Conservation (phyloP, 2,888 invertebrate species). For the Lasius fuliginosus region DNA sequence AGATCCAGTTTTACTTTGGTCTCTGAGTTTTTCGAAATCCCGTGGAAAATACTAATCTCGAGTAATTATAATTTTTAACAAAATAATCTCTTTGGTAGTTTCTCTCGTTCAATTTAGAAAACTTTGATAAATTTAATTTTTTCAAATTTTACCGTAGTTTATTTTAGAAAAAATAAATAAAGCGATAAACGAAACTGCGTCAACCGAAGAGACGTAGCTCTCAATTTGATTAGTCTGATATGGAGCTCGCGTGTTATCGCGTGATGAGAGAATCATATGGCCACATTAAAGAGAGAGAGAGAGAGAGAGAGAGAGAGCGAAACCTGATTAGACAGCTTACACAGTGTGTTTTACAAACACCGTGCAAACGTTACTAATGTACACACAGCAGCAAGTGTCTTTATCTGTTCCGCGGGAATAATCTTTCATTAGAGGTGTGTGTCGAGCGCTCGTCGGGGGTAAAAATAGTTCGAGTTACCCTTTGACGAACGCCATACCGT, state of each 20-base stretch:
- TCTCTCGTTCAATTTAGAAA: neutral
- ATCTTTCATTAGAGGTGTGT: slow-evolving; percentile 38
- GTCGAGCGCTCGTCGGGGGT: slow-evolving; percentile 9
- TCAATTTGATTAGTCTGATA: slow-evolving; percentile 8
- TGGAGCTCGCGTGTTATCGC: neutral
- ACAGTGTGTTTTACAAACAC: slow-evolving; percentile 24
- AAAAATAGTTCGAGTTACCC: slow-evolving; percentile 47
- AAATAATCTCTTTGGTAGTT: neutral
- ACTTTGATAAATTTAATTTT: neutral
- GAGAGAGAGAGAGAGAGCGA: no score
- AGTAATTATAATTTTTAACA: neutral
- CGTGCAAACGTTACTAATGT: slow-evolving; percentile 28
- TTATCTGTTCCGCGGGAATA: slow-evolving; percentile 36
- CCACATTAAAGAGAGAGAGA: neutral
- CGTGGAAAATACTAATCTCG: neutral
- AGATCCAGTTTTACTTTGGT: neutral
- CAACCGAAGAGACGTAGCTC: neutral
- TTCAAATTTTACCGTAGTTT: neutral
- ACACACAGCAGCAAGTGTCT: slow-evolving; percentile 1
- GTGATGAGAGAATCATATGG: slow-evolving; percentile 7
- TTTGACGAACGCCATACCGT: slow-evolving; percentile 18
- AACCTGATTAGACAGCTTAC: slow-evolving; percentile 21
- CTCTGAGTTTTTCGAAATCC: neutral
- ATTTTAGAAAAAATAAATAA: neutral
- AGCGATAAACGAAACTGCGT: neutral